Percentiles rank a stretch among this genome's conserved stretches.
Evolutionary conservation across 1,140 invertebrate genomes (phyloP).

Genomic region (Rhopalosiphum padi): DNA sequence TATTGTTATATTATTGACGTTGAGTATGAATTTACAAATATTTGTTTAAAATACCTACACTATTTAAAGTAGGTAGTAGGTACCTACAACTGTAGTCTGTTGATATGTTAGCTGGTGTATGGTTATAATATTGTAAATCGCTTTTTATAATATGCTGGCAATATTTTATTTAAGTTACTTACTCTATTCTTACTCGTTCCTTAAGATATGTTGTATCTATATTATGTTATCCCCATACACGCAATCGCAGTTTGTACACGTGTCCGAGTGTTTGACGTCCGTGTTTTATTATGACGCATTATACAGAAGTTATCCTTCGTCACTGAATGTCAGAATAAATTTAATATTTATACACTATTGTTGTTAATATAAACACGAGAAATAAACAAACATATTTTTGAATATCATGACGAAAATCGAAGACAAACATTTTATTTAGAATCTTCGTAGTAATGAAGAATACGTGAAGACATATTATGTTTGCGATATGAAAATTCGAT

Average conservation of each 20-base stretch:
- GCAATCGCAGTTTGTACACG: neutral
- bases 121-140: neutral
- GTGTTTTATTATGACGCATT: neutral
- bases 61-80: neutral
- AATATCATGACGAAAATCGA: neutral
- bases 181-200: neutral
- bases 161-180: neutral
- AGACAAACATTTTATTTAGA: neutral
- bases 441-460: neutral
- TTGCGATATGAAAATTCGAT: neutral
- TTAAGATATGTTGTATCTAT: neutral
- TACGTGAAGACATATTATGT: neutral
- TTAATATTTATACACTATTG: neutral
- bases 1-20: neutral
- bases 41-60: neutral
- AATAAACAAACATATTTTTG: constrained; percentile 6
- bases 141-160: neutral
- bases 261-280: neutral
- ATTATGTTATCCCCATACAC: neutral
- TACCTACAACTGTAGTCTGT: too few species aligned
- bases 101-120: neutral
- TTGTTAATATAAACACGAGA: neutral
- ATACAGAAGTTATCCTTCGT: neutral
- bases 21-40: neutral
- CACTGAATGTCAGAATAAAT: neutral